Conservation (phyloP, 2,888 invertebrate species). For the Cryptosula pallasiana region DNA sequence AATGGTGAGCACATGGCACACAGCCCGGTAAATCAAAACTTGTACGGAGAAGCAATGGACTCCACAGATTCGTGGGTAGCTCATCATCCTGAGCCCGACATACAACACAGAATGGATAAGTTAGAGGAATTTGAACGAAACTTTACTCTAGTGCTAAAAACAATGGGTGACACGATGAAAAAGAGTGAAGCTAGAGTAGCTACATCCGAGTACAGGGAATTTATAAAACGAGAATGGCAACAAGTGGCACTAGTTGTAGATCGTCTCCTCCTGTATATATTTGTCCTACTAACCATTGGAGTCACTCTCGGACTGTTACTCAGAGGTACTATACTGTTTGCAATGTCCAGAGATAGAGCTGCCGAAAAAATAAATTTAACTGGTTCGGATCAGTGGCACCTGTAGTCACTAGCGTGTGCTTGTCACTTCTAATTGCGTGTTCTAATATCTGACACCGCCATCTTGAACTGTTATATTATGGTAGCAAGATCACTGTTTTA, state of each 20-base stretch:
- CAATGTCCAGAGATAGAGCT: background rate
- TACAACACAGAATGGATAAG: background rate
- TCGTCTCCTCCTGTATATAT: conserved; percentile 56
- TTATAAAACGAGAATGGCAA: conserved; percentile 75
- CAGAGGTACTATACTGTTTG: conserved; percentile 33
- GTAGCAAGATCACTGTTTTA: too few species aligned
- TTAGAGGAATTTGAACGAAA: conserved; percentile 61
- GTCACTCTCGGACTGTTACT: conserved; percentile 54
- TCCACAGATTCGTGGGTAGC: background rate
- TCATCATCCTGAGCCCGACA: background rate
- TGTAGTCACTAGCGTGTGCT: too few species aligned
- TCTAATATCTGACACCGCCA: too few species aligned
- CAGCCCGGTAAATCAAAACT: background rate
- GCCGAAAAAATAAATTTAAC: too few species aligned
- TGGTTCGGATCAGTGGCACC: too few species aligned
- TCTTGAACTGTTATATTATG: too few species aligned
- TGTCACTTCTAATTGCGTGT: too few species aligned
- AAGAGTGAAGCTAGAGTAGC: conserved; percentile 69
- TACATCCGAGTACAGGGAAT: conserved; percentile 72
- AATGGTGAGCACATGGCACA: background rate
- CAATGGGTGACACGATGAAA: conserved; percentile 71
- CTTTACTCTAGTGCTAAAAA: conserved; percentile 64
- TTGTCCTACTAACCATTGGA: conserved; percentile 55
- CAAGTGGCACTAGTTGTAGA: conserved; percentile 72
- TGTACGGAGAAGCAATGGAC: background rate